Conservation (phyloP, 2,797 vertebrate species). For the Halcyon chelicuti region DNA sequence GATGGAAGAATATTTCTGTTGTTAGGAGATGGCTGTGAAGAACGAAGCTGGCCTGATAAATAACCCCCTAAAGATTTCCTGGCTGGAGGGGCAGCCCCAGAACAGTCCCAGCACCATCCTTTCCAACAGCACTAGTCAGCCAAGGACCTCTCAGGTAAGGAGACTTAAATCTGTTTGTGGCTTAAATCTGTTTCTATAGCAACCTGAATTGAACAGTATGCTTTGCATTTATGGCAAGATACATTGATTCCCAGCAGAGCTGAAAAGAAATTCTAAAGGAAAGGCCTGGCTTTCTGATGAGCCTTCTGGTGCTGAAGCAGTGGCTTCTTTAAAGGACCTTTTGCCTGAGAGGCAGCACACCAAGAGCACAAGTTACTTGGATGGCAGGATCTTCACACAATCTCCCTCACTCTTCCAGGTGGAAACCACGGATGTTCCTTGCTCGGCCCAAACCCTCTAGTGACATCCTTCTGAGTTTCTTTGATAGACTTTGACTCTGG, state of each 20-base stretch:
- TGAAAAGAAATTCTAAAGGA: background rate
- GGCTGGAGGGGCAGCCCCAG: slow-evolving; percentile 89
- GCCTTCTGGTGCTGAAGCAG: background rate
- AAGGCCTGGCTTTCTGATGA: background rate
- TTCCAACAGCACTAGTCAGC: slow-evolving; percentile 39
- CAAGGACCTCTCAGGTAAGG: slow-evolving; percentile 83
- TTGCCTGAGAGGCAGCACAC: background rate
- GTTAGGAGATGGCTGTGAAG: slow-evolving; percentile 91
- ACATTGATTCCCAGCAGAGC: background rate
- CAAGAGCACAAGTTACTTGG: background rate
- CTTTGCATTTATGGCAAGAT: background rate
- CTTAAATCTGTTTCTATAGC: background rate
- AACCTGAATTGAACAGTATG: background rate
- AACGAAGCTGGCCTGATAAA: slow-evolving; percentile 89
- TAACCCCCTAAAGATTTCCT: slow-evolving; percentile 93
- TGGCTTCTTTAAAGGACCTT: background rate
- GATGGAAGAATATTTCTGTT: slow-evolving; percentile 1
- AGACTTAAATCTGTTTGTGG: background rate
- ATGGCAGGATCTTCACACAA: background rate
- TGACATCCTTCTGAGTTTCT: background rate
- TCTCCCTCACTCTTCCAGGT: background rate
- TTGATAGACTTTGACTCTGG: background rate
- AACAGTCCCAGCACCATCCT: background rate
- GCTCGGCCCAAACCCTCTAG: background rate
- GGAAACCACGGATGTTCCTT: background rate